Conservation (phyloP, 2,113 vertebrate genomes). For the Dunckerocampus dactyliophorus region DNA sequence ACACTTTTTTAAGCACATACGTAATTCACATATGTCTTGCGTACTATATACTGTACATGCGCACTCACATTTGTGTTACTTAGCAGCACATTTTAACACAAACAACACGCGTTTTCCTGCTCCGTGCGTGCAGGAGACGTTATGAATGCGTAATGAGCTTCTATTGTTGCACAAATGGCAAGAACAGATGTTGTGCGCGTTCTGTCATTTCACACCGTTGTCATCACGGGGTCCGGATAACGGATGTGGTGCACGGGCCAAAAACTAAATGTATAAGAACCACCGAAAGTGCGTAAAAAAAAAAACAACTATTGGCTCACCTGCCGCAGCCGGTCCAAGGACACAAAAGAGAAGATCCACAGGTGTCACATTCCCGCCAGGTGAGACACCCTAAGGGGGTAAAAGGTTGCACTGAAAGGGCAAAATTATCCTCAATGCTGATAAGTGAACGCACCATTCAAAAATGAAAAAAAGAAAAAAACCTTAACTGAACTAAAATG, state of each 20-base stretch:
- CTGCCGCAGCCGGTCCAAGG: neutral
- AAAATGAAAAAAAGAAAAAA: neutral
- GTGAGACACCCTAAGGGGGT: slow-evolving; percentile 53
- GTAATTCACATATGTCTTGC: no score
- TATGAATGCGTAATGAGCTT: slow-evolving; percentile 78
- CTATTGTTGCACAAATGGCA: slow-evolving; percentile 67
- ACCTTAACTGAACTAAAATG: neutral
- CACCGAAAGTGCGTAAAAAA: neutral
- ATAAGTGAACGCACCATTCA: neutral
- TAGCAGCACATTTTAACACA: neutral
- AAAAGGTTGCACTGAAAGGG: no score
- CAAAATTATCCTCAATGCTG: neutral
- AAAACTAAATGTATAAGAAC: neutral
- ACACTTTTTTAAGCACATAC: no score
- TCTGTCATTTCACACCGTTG: slow-evolving; percentile 66
- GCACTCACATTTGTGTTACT: no score
- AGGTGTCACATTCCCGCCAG: slow-evolving; percentile 69
- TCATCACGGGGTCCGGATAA: neutral
- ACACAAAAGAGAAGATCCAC: slow-evolving; percentile 33
- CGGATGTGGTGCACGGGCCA: neutral
- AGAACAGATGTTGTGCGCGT: slow-evolving; percentile 76
- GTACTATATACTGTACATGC: no score
- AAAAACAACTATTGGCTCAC: neutral
- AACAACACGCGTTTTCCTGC: slow-evolving; percentile 15
- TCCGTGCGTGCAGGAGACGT: slow-evolving; percentile 54